Conservation (phyloP, 2,888 invertebrate species). For the Alcis repandata region DNA sequence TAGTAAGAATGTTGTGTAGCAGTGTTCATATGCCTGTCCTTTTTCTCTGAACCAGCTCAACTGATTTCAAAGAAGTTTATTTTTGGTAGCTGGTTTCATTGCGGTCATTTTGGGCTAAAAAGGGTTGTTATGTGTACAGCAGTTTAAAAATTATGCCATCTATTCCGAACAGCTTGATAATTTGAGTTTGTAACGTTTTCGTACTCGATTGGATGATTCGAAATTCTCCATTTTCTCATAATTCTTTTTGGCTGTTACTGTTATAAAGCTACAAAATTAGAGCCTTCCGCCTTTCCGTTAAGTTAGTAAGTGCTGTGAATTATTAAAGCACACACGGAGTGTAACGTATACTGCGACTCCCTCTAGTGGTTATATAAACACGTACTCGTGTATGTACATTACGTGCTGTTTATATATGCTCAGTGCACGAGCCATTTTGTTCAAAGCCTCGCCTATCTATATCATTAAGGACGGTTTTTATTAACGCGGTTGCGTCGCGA, state of each 20-base stretch:
- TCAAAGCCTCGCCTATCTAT: constrained; percentile 56
- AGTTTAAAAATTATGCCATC: too few species aligned
- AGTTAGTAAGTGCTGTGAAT: constrained; percentile 55
- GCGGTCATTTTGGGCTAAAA: too few species aligned
- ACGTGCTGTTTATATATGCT: constrained; percentile 67
- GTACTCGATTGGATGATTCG: too few species aligned
- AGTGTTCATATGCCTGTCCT: too few species aligned
- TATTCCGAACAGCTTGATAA: too few species aligned
- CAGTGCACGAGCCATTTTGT: constrained; percentile 64
- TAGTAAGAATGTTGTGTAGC: too few species aligned
- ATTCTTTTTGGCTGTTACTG: neutral
- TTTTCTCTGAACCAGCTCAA: too few species aligned
- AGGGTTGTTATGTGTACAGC: too few species aligned
- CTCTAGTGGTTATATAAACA: constrained; percentile 55
- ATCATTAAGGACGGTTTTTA: constrained; percentile 47
- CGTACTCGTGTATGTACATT: constrained; percentile 66
- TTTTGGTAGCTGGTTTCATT: too few species aligned
- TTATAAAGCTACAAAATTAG: neutral
- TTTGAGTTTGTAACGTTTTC: too few species aligned
- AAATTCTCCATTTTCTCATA: neutral
- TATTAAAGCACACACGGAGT: constrained; percentile 58
- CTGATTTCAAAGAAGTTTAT: too few species aligned
- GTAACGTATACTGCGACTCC: constrained; percentile 56
- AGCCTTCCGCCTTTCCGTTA: constrained; percentile 47
- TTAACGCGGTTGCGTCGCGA: constrained; percentile 48